These are phyloP conservation scores for Australoheros scitulus DNA, from an alignment of 2,113 vertebrate genomes.

Conservation along the genomic window DNA sequence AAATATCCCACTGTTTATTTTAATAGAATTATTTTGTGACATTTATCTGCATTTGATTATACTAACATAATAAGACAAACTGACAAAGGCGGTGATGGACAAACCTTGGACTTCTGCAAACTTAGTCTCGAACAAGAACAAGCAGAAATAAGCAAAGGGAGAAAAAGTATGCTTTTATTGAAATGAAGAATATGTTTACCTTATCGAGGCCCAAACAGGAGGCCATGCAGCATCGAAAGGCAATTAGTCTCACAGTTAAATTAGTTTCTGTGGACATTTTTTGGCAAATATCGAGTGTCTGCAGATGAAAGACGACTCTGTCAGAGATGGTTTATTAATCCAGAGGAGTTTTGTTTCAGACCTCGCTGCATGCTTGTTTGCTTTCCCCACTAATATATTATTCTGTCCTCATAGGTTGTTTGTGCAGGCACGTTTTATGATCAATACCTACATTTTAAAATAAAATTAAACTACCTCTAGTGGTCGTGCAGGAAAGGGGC, in stretches of 20 bases:
- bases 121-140: too few species aligned
- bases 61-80: neutral
- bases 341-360: neutral
- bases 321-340: neutral
- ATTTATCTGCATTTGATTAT: neutral
- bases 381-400: neutral
- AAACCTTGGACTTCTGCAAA: neutral
- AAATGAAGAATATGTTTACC: neutral
- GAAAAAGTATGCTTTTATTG: neutral
- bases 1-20: neutral
- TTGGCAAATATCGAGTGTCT: neutral
- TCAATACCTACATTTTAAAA: too few species aligned
- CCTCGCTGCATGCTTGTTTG: neutral
- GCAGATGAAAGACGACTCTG: neutral
- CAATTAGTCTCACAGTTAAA: neutral
- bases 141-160: accelerated
- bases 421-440: too few species aligned
- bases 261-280: neutral
- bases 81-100: accelerated
- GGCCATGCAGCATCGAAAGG: neutral
- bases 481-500: too few species aligned
- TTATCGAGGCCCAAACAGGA: neutral
- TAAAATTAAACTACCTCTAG: too few species aligned
- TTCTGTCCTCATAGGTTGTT: too few species aligned
- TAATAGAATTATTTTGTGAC: neutral